Conservation (phyloP, 2,113 vertebrate species). For the Antennarius striatus region DNA sequence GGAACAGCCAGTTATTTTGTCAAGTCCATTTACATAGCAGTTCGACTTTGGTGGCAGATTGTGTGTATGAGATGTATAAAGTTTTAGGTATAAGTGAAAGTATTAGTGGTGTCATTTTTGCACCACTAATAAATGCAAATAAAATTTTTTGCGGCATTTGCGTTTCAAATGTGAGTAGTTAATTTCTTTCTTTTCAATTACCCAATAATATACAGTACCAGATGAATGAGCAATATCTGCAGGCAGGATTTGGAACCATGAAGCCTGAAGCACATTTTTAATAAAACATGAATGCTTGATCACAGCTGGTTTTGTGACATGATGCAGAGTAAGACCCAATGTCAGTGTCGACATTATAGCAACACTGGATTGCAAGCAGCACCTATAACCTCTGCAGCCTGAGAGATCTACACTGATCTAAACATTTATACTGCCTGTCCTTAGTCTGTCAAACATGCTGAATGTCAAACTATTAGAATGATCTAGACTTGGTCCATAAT, state of each 20-base stretch:
- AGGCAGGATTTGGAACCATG: background rate
- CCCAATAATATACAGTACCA: background rate
- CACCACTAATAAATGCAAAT: background rate
- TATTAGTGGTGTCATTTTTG: too few species aligned
- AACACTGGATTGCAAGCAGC: too few species aligned
- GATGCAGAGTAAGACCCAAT: background rate
- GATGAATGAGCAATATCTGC: background rate
- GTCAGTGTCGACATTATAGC: too few species aligned
- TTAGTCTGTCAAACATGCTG: too few species aligned
- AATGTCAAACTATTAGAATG: too few species aligned
- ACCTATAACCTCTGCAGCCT: too few species aligned
- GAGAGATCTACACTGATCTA: too few species aligned
- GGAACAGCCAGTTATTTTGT: background rate
- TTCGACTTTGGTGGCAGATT: background rate
- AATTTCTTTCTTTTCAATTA: background rate
- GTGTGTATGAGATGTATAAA: background rate
- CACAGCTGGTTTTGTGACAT: background rate
- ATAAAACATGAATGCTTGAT: too few species aligned
- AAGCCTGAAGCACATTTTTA: background rate
- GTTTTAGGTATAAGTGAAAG: too few species aligned
- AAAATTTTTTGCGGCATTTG: background rate
- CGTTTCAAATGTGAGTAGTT: background rate
- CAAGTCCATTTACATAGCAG: background rate
- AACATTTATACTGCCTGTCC: too few species aligned
- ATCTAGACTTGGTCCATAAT: too few species aligned